A percentile compares a stretch with the other conserved stretches of the same genome.
Conservation (phyloP, 2,888 invertebrate genomes). For the Clistopyga incitator region DNA sequence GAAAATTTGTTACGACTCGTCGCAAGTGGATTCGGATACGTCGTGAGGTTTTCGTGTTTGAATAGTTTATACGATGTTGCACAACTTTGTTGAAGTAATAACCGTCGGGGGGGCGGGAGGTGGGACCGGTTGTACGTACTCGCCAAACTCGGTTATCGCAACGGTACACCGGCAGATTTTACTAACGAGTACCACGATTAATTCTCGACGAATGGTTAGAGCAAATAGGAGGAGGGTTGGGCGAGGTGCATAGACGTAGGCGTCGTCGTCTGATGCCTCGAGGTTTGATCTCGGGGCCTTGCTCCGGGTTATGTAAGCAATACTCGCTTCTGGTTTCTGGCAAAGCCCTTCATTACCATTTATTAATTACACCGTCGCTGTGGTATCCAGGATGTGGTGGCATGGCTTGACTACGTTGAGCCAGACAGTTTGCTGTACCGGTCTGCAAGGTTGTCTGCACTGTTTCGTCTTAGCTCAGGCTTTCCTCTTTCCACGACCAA, state of each 20-base stretch:
- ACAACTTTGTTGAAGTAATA: conserved; percentile 26
- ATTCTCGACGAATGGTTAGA: conserved; percentile 63
- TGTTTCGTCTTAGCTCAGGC: conserved; percentile 24
- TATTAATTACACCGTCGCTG: conserved; percentile 66
- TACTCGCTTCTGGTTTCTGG: conserved; percentile 60
- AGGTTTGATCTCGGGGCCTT: conserved; percentile 63
- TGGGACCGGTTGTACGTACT: conserved; percentile 11
- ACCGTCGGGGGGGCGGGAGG: too few relatives aligned
- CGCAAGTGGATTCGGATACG: not conserved
- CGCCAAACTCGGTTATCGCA: conserved; percentile 40
- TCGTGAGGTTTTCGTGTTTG: not conserved
- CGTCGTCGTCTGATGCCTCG: conserved; percentile 45
- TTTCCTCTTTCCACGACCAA: conserved; percentile 12
- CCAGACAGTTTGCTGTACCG: conserved; percentile 19
- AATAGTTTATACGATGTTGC: not conserved
- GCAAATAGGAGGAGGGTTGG: conserved; percentile 61
- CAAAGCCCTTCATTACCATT: conserved; percentile 67
- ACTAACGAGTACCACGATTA: conserved; percentile 66
- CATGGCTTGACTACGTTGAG: conserved; percentile 13
- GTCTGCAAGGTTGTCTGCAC: conserved; percentile 22
- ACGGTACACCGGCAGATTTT: conserved; percentile 49
- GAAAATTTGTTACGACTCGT: not conserved
- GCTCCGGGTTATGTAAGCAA: conserved; percentile 67
- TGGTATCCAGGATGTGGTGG: conserved; percentile 47
- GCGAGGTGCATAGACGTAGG: conserved; percentile 25